These are phyloP conservation scores for Apamea anceps DNA, from an alignment of 2,888 invertebrate genomes.

Conservation along the genomic window DNA sequence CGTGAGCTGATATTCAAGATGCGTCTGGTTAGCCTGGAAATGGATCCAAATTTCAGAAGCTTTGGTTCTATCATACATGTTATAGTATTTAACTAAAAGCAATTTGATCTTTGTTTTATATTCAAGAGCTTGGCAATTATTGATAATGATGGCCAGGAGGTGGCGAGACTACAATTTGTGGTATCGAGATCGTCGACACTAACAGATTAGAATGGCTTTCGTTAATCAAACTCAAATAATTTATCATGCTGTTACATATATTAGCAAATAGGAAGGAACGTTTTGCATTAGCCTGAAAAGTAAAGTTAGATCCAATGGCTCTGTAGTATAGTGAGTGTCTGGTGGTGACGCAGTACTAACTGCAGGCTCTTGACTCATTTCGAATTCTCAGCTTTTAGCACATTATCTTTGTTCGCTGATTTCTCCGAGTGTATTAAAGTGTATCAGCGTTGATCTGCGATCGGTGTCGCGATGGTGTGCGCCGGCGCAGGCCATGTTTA, in stretches of 20 bases:
- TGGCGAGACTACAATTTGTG: neutral
- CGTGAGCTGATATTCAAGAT: neutral
- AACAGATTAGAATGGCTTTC: neutral
- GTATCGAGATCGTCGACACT: neutral
- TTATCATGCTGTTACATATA: too few relatives aligned
- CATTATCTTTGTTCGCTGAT: conserved; percentile 28
- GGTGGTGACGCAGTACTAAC: neutral
- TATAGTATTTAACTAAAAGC: neutral
- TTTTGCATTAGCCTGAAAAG: neutral
- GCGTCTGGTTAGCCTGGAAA: neutral
- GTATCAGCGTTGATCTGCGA: conserved; percentile 51
- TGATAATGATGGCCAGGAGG: neutral
- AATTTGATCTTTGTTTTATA: neutral
- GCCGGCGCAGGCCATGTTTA: conserved; percentile 51
- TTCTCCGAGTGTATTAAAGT: conserved; percentile 37
- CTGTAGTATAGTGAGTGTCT: neutral
- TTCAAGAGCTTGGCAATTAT: neutral
- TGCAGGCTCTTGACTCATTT: neutral
- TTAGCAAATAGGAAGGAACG: neutral
- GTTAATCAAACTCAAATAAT: too few relatives aligned
- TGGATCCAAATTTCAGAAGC: neutral
- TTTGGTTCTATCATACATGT: neutral
- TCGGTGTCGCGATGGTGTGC: conserved; percentile 43
- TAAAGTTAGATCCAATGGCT: neutral
- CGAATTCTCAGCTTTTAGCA: conserved; percentile 14